Evolutionary conservation across 2,797 vertebrate species (phyloP).

Genomic region (Scleropages formosus): DNA sequence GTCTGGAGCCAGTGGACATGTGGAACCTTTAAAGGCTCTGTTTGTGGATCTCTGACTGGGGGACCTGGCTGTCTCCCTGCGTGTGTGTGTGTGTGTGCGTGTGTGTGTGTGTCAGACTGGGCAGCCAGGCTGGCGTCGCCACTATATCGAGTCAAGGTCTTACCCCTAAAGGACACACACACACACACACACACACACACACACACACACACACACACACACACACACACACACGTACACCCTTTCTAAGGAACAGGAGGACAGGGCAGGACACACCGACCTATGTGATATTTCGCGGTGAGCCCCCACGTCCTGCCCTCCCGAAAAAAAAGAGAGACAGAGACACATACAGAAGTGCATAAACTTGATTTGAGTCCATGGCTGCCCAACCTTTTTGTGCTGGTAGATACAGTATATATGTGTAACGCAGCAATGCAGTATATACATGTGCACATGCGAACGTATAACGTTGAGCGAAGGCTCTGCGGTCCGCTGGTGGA

Average conservation of each 20-base stretch:
- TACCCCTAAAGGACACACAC: conserved; percentile 1
- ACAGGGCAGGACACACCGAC: not conserved
- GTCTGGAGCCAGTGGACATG: conserved; percentile 75
- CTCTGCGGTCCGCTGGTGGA: too few species aligned
- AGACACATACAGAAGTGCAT: too few species aligned
- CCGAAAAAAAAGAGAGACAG: too few species aligned
- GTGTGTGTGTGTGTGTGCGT: not conserved
- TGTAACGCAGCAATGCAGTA: too few species aligned
- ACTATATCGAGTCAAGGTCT: too few species aligned
- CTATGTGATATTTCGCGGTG: not conserved
- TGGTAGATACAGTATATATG: too few species aligned
- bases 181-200: conserved; percentile 26
- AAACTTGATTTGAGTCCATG: too few species aligned
- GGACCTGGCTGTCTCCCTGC: conserved; percentile 19
- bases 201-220: conserved; percentile 43
- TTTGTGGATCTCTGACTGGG: conserved; percentile 62
- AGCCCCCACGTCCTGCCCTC: not conserved
- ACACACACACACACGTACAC: not conserved
- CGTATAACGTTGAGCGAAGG: too few species aligned
- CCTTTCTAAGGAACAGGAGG: too few species aligned
- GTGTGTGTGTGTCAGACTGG: not conserved
- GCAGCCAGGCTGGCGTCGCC: too few species aligned
- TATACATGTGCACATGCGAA: too few species aligned
- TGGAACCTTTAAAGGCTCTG: conserved; percentile 78
- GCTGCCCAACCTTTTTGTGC: too few species aligned